Percentiles rank a stretch among this genome's conserved stretches.
Evolutionary conservation across 1,140 invertebrate genomes (phyloP).

Genomic region (Caenorhabditis elegans): DNA sequence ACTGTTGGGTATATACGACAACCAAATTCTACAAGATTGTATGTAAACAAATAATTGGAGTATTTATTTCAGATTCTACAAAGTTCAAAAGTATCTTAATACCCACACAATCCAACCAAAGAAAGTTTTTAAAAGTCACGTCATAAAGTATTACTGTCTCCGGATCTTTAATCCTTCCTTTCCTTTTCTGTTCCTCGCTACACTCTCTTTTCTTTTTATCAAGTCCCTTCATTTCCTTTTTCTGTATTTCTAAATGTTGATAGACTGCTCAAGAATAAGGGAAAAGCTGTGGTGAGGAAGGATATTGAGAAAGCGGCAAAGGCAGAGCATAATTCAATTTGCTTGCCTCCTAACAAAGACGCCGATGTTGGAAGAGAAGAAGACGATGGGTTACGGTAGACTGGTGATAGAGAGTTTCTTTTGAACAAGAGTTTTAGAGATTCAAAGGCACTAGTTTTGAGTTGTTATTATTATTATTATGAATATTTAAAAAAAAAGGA

Average conservation of each 20-base stretch:
- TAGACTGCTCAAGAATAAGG: background rate
- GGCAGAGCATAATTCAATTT: constrained; percentile 36
- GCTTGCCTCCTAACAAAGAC: background rate
- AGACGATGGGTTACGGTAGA: constrained; percentile 27
- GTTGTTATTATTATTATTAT: background rate
- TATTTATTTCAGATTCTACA: too few species aligned
- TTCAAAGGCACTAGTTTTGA: background rate
- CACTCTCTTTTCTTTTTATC: background rate
- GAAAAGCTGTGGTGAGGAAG: background rate
- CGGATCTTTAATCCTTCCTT: constrained; percentile 5
- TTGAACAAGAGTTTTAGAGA: background rate
- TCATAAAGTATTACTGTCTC: background rate
- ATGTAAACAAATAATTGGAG: too few species aligned
- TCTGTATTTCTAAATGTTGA: constrained; percentile 1
- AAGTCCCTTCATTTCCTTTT: background rate
- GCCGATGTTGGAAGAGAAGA: background rate
- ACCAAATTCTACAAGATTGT: too few species aligned
- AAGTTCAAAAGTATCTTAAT: too few species aligned
- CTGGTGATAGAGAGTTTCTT: background rate
- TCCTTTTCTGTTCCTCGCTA: background rate
- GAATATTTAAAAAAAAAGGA: background rate
- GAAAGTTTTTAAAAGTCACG: too few species aligned
- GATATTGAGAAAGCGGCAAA: constrained; percentile 5
- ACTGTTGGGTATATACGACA: too few species aligned
- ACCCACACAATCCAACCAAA: too few species aligned